These are phyloP conservation scores for Strongylocentrotus purpuratus DNA, from an alignment of 35 echinoderm and acorn worm species.

Conservation along the genomic window DNA sequence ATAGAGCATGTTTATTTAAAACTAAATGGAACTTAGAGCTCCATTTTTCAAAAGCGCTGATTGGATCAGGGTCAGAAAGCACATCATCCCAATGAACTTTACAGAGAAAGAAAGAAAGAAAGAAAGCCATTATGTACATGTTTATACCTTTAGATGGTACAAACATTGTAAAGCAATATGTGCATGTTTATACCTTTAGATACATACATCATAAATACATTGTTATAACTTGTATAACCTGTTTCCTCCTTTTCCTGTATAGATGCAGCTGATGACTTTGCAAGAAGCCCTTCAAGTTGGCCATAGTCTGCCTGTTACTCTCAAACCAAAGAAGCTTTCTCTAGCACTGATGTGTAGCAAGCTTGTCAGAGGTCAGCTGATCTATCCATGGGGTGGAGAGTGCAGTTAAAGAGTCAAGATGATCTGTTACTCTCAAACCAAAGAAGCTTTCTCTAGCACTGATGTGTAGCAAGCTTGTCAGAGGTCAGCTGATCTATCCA, in stretches of 20 bases:
- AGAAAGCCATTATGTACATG: too few species aligned
- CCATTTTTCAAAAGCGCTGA: too few species aligned
- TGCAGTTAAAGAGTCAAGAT: not conserved
- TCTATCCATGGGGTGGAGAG: constrained; percentile 56
- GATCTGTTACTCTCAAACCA: not conserved
- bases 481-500: constrained; percentile 53
- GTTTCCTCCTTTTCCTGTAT: not conserved
- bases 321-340: not conserved
- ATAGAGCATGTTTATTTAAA: too few species aligned
- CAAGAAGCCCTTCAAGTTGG: not conserved
- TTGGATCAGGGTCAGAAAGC: too few species aligned
- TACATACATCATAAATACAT: not conserved
- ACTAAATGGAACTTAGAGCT: too few species aligned
- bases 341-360: not conserved
- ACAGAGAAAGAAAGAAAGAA: too few species aligned
- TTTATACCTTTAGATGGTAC: too few species aligned
- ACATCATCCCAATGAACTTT: too few species aligned
- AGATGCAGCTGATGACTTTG: constrained; percentile 28
- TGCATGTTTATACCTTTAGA: too few species aligned
- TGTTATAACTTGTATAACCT: not conserved
- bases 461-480: constrained; percentile 14
- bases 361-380: constrained; percentile 44
- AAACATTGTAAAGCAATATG: too few species aligned
- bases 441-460: not conserved
- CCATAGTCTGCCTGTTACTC: not conserved